These are phyloP conservation scores for Empis stercorea DNA, from an alignment of 2,888 invertebrate species.

Conservation along the genomic window DNA sequence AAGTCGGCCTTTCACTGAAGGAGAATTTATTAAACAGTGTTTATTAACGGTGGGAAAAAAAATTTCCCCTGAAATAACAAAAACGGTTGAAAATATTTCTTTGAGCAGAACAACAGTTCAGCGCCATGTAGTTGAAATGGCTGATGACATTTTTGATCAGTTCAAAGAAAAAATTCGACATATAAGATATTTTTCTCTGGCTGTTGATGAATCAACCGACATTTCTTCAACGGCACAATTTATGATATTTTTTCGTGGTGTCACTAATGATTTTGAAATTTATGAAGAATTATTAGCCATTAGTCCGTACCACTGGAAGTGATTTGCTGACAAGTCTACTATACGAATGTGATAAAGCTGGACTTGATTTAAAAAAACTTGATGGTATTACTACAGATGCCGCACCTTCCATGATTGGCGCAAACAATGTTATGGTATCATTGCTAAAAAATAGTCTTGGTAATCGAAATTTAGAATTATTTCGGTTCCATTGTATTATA, in stretches of 20 bases:
- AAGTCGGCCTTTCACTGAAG: not conserved
- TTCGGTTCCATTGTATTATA: not conserved
- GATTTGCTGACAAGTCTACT: not conserved
- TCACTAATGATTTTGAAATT: not conserved
- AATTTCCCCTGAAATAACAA: not conserved
- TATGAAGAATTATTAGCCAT: not conserved
- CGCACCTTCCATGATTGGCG: not conserved
- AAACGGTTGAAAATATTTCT: not conserved
- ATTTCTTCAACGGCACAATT: not conserved
- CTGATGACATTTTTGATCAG: not conserved
- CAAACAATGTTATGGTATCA: not conserved
- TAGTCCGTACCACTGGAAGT: not conserved
- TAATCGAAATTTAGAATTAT: not conserved
- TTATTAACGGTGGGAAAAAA: not conserved
- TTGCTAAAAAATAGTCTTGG: not conserved
- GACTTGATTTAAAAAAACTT: not conserved
- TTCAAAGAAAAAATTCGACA: not conserved
- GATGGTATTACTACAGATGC: not conserved
- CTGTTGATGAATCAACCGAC: not conserved
- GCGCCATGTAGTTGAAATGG: not conserved
- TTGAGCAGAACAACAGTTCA: not conserved
- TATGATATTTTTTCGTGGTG: conserved; percentile 1
- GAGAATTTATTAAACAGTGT: not conserved
- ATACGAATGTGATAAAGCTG: not conserved
- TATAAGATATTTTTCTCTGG: not conserved